Conservation (phyloP, 1,140 invertebrate genomes). For the Lamellibrachia luymesi region DNA sequence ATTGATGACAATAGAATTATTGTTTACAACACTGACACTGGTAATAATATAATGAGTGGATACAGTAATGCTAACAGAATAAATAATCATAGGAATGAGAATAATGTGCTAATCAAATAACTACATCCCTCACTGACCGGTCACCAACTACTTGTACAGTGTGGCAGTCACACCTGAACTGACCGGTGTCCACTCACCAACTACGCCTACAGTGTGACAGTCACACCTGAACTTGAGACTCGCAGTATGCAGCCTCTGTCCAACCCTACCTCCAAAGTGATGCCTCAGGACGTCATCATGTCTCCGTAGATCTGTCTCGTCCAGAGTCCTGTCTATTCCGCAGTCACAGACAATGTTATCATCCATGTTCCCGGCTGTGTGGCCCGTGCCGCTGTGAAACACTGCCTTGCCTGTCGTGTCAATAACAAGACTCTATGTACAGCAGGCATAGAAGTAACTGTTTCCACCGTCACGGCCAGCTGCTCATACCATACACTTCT, state of each 20-base stretch:
- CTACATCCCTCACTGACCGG: neutral
- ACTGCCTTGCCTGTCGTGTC: neutral
- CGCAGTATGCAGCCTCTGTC: neutral
- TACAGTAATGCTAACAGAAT: no score
- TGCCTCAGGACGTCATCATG: neutral
- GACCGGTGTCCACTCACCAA: neutral
- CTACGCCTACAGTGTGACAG: neutral
- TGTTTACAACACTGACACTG: no score
- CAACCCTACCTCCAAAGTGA: neutral
- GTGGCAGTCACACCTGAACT: neutral
- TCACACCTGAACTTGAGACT: neutral
- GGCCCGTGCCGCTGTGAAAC: neutral
- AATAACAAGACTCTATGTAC: neutral
- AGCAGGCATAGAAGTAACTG: neutral
- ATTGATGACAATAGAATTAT: no score
- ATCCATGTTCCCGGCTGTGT: neutral
- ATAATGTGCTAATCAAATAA: neutral
- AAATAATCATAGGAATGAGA: neutral
- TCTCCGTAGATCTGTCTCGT: neutral
- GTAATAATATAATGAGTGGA: neutral
- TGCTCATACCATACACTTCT: neutral
- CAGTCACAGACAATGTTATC: neutral
- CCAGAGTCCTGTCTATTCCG: neutral
- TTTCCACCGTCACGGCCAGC: neutral
- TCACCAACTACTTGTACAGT: neutral